Evolutionary conservation across 2,113 vertebrate genomes (phyloP).

Genomic region (Proteles cristata): DNA sequence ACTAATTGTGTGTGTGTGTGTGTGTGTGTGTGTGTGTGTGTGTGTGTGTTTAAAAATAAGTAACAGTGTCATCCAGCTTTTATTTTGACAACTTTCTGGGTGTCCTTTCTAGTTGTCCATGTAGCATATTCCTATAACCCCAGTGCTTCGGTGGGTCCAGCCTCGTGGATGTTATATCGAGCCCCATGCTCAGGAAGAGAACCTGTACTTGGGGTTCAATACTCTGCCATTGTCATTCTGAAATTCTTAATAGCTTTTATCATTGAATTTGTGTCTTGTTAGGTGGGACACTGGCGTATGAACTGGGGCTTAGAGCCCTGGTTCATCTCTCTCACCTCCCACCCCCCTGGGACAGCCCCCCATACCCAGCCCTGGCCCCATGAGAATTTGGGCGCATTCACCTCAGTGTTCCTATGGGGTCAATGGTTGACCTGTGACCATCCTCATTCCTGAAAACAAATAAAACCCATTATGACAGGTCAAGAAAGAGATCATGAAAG

Average conservation of each 20-base stretch:
- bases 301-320: background rate
- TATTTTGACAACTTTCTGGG: background rate
- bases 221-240: background rate
- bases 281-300: background rate
- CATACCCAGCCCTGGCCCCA: fast-evolving
- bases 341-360: background rate
- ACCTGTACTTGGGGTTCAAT: background rate
- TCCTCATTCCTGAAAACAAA: no score
- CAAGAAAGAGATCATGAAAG: background rate
- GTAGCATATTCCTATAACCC: background rate
- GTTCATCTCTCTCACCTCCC: background rate
- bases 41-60: background rate
- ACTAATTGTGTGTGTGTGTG: background rate
- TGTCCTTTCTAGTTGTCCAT: background rate
- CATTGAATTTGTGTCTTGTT: background rate
- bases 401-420: fast-evolving
- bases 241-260: background rate
- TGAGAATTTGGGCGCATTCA: background rate
- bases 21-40: background rate
- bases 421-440: background rate
- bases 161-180: background rate
- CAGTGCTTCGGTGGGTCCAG: fast-evolving
- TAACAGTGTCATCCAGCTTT: background rate
- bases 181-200: background rate
- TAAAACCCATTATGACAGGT: background rate